phyloP scores from a whole-genome alignment of 2,797 vertebrate species.

The Eulemur rubriventer region DNA sequence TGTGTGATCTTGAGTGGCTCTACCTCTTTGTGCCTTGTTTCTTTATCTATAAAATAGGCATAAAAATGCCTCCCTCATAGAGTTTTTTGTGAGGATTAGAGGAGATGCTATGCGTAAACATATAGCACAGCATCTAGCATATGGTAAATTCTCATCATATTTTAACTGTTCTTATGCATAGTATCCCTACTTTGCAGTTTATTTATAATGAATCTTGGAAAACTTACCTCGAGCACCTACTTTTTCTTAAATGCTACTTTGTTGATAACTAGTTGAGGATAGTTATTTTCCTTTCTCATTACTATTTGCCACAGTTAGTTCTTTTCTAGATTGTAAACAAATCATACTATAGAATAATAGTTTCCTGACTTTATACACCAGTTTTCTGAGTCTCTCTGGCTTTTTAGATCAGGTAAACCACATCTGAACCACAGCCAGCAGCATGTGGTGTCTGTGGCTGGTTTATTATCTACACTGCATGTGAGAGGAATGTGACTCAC shows the following conservation, averaged over 20 bases:
- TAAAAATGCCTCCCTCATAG: neutral
- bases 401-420: neutral
- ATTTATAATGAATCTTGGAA: neutral
- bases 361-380: neutral
- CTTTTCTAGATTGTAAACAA: slow-evolving; percentile 22
- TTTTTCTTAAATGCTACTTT: slow-evolving; percentile 33
- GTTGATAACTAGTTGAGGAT: neutral
- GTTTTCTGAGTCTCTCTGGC: neutral
- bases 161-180: neutral
- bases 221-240: neutral
- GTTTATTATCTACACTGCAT: neutral
- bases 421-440: neutral
- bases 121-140: too few species aligned
- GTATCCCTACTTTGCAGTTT: neutral
- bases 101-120: neutral
- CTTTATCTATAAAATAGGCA: neutral
- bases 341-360: neutral
- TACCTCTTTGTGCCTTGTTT: neutral
- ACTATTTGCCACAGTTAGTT: neutral
- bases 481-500: neutral
- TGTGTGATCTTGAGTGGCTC: neutral
- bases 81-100: neutral
- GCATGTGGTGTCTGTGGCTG: neutral
- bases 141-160: neutral
- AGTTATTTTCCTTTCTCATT: neutral